These are phyloP conservation scores for Habroteleia sp. DNA, from an alignment of 2,888 invertebrate genomes.

Conservation along the genomic window DNA sequence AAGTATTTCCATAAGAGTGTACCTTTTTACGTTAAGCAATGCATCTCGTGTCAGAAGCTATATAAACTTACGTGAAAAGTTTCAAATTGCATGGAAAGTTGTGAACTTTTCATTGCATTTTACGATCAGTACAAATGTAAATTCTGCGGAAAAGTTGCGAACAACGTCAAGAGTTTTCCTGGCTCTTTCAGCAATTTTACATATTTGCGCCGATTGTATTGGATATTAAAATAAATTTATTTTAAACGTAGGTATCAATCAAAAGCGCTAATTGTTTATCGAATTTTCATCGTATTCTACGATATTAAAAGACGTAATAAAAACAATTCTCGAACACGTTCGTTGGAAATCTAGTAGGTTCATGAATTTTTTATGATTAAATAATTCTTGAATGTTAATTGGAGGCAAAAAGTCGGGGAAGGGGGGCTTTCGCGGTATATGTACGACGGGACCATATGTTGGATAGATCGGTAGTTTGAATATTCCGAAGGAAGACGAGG, in stretches of 20 bases:
- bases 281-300: too few relatives aligned
- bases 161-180: slow-evolving; percentile 58
- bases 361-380: slow-evolving; percentile 16
- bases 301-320: too few relatives aligned
- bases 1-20: slow-evolving; percentile 29
- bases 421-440: not conserved
- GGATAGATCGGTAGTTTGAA: slow-evolving; percentile 27
- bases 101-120: slow-evolving; percentile 63
- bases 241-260: not conserved
- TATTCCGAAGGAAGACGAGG: slow-evolving; percentile 12
- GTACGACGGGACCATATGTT: slow-evolving; percentile 23
- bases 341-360: not conserved
- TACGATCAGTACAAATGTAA: slow-evolving; percentile 61
- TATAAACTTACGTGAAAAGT: slow-evolving; percentile 59
- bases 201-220: slow-evolving; percentile 62
- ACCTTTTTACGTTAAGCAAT: slow-evolving; percentile 49
- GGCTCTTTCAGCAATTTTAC: slow-evolving; percentile 57
- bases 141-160: slow-evolving; percentile 60
- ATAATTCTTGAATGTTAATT: slow-evolving; percentile 24
- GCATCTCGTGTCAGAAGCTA: slow-evolving; percentile 52
- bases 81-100: slow-evolving; percentile 60
- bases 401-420: not conserved
- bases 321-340: too few relatives aligned
- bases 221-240: slow-evolving; percentile 44
- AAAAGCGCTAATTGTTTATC: not conserved